Evolutionary conservation across 2,888 invertebrate species (phyloP), one percentile per base, ranked within the genome.

Genomic region (Argynnis bischoffii): DNA sequence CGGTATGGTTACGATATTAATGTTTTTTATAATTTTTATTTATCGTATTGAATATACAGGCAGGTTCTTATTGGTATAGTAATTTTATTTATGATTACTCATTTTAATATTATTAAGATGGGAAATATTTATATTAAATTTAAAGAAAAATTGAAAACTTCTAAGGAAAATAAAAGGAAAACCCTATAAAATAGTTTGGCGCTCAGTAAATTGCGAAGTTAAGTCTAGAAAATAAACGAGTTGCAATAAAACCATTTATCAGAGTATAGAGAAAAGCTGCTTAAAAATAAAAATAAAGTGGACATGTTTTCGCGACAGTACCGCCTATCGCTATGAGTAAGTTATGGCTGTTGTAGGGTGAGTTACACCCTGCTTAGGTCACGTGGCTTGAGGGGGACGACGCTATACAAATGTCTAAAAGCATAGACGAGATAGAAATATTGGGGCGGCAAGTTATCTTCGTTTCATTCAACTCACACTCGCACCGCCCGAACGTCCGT

Each of bases 281-380:
- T 73, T 81, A 82, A 85, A 83, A 83, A 83, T 82, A 83, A 83
- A 83, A 77, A 77, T 74, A 75, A 70, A 73, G 78, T 77, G 78
- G 86, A 83, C 86, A 85, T 86, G 88, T 86, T 89, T 90, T 88
- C 84, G 84, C 86, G 88, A 91, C 88, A 86, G 89, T 90, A 90
- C 92, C 88, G 88, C 89, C 91, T 92, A 92, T 91, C 91, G 90
- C 89, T 91, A 92, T 92, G 92, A 92, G 92, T 92, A 90, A 92
- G 89, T 92, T 92, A 92, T 92, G 90, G 91, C 90, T 87, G 89
- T 85, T 82, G 92, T 89, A 91, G 92, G 92, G 92, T 92, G 92
- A 92, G 90, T 92, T 92, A 92, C 92, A 92, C 92, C 92, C 92
- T 92, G 91, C 89, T 91, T 91, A 90, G 92, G 91, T 92, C 92